Percentiles rank a stretch among this genome's conserved stretches.
Evolutionary conservation across 1,140 invertebrate species (phyloP).

Genomic region (Holotrichia oblita): DNA sequence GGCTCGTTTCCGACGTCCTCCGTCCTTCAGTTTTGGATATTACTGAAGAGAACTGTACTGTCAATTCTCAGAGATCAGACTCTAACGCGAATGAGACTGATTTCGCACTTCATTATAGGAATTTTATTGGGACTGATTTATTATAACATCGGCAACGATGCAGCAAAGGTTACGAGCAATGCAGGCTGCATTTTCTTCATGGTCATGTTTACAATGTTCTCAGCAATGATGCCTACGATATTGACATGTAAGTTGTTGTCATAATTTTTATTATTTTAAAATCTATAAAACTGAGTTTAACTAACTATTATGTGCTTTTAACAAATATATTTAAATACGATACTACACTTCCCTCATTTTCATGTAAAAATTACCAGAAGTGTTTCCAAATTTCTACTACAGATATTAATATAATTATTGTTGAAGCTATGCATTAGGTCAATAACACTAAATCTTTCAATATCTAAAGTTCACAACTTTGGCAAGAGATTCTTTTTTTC

Average conservation of each 20-base stretch:
- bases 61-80: conserved; percentile 91
- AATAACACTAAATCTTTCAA: too few relatives aligned
- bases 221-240: conserved; percentile 96
- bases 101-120: conserved; percentile 89
- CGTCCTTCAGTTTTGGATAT: conserved; percentile 89
- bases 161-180: conserved; percentile 92
- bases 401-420: too few relatives aligned
- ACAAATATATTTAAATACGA: too few relatives aligned
- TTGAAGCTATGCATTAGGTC: too few relatives aligned
- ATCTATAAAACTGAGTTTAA: too few relatives aligned
- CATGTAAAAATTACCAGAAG: too few relatives aligned
- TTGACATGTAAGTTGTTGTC: conserved; percentile 90
- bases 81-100: conserved; percentile 86
- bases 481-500: too few relatives aligned
- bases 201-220: conserved; percentile 95
- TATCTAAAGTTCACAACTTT: too few relatives aligned
- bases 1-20: conserved; percentile 78
- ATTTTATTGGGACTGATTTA: conserved; percentile 92
- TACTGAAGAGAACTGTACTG: conserved; percentile 87
- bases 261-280: too few relatives aligned
- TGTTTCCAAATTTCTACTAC: too few relatives aligned
- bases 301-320: too few relatives aligned
- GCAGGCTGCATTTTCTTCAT: conserved; percentile 95
- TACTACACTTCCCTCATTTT: too few relatives aligned
- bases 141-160: conserved; percentile 92